Evolutionary conservation across 1,140 invertebrate genomes (phyloP), one percentile per base, ranked within the genome.

Genomic region (Adoxophyes honmai): DNA sequence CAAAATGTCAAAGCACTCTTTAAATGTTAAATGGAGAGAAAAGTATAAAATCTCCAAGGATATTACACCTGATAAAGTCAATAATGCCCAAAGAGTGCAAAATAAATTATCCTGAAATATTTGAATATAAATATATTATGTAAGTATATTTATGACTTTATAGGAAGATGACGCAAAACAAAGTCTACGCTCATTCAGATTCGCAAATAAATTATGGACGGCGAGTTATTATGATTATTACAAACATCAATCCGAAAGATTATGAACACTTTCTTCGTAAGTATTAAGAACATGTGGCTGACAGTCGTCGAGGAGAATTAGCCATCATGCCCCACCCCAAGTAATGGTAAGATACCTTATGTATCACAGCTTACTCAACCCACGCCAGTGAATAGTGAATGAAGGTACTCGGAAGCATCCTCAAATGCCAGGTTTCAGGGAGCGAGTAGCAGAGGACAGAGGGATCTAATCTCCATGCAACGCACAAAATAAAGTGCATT

Each of bases 1-100:
- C 73, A 75, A 78, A 73, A 74, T 66, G 72, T 78, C 76, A 69
- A 87, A 85, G 72, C 77, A 77, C 55, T 74, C 56, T 66, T 70
- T 33, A 60, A 70, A 71, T 61, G 70, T 60, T 62, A 69, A 62
- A 42, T 57, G 59, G 63, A 60, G 64, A 62, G 59, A 69, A 70
- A 66, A 9, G 59, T 64, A 28, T 28, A 2, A 28, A 53, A 42
- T 68, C 57, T 72, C 57, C 34, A 53, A 68, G 53, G 44, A 68
- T 66, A 64, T 48, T 55, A 69, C 70, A 81, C 69, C 68, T 61
- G 67, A 70, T 64, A 75, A 70, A 68, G 71, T 81, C 75, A 78
- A 81, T 79, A 78, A 85, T 82, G 76, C 76, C 74, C 74, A 70
- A 65, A 39, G 69, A 75, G 70, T 42, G 59, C 18, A 59, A 63